These are phyloP conservation scores for Sardina pilchardus DNA, from an alignment of 2,113 vertebrate genomes.

Conservation along the genomic window DNA sequence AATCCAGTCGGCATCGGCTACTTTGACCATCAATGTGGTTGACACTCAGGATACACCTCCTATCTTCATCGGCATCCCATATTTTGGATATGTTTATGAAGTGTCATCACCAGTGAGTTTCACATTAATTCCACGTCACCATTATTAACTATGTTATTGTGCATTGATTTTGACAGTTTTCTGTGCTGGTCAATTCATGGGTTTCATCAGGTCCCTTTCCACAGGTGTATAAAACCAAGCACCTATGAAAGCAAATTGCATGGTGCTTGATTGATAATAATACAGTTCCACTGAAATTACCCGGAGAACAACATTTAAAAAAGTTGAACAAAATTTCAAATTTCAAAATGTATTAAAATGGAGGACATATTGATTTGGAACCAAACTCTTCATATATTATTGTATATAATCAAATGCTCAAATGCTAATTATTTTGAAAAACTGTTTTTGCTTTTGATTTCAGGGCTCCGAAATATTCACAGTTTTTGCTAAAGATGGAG, in stretches of 20 bases:
- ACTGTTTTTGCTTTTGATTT: slow-evolving; percentile 20
- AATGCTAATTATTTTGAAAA: neutral
- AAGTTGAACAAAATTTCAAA: too few relatives aligned
- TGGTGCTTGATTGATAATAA: too few relatives aligned
- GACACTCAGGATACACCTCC: slow-evolving; percentile 90
- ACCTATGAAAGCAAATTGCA: too few relatives aligned
- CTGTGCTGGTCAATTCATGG: too few relatives aligned
- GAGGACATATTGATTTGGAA: too few relatives aligned
- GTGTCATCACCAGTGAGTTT: slow-evolving; percentile 83
- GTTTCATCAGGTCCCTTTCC: too few relatives aligned
- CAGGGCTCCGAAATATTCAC: slow-evolving; percentile 91
- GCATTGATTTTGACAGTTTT: too few relatives aligned
- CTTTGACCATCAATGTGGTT: slow-evolving; percentile 87
- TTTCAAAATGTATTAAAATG: too few relatives aligned
- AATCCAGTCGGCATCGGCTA: slow-evolving; percentile 83
- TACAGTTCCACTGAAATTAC: too few relatives aligned
- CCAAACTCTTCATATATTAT: neutral
- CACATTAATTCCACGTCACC: neutral
- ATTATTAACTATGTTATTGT: neutral
- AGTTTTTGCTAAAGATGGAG: slow-evolving; percentile 87
- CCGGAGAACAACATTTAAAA: too few relatives aligned
- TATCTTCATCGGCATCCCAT: slow-evolving; percentile 86
- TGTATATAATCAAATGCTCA: neutral
- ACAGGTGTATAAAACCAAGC: too few relatives aligned
- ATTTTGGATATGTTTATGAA: slow-evolving; percentile 93